phyloP scores from a whole-genome alignment of 2,797 vertebrate genomes.

The Lagorchestes hirsutus region DNA sequence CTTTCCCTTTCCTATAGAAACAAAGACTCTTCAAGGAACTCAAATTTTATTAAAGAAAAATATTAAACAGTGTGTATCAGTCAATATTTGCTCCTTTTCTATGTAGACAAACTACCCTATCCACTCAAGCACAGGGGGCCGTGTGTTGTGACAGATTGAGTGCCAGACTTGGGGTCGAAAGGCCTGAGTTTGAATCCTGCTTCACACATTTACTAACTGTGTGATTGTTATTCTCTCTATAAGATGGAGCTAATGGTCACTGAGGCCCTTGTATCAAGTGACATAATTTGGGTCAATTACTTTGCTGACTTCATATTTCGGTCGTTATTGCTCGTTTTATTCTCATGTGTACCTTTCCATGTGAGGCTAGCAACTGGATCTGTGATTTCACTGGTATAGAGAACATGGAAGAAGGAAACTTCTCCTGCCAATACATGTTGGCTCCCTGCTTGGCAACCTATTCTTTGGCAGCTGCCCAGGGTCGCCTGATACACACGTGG shows the following conservation, averaged over 20 bases:
- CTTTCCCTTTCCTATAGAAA: background rate
- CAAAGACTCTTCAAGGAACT: slow-evolving; percentile 1
- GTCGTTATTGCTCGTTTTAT: background rate
- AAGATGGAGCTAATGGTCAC: background rate
- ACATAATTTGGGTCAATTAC: background rate
- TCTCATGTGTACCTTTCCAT: too few species aligned
- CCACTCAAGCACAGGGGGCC: slow-evolving; percentile 1
- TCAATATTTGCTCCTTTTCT: slow-evolving; percentile 26
- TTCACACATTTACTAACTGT: background rate
- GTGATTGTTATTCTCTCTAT: background rate
- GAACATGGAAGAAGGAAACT: background rate
- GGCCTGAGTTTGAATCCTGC: background rate
- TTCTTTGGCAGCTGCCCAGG: background rate
- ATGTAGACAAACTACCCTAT: slow-evolving; percentile 22
- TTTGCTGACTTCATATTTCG: background rate
- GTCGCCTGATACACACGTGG: background rate
- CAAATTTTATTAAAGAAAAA: slow-evolving; percentile 46
- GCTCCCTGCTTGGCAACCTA: background rate
- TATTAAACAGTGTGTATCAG: background rate
- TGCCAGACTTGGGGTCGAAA: background rate
- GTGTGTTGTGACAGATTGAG: background rate
- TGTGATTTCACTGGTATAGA: background rate
- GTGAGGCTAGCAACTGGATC: background rate
- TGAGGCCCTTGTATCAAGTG: background rate
- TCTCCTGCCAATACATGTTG: background rate